Evolutionary conservation across 2,888 invertebrate genomes (phyloP).

Genomic region (Taphrorychus bicolor): DNA sequence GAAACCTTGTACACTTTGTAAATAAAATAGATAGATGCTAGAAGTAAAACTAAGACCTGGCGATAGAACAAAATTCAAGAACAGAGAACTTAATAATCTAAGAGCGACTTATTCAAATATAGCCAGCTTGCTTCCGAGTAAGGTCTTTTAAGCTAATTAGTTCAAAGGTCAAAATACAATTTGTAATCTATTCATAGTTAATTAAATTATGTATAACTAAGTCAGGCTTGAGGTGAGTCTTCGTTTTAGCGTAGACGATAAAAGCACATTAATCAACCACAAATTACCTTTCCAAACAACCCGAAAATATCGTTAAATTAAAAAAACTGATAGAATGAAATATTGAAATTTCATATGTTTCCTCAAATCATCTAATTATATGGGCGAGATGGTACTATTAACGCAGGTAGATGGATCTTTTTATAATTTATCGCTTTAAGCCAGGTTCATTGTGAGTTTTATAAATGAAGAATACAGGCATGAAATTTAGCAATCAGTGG

Average conservation of each 20-base stretch:
- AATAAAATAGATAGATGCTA: too few relatives aligned
- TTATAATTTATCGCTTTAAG: constrained; percentile 52
- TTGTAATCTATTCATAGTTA: too few relatives aligned
- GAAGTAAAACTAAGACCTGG: too few relatives aligned
- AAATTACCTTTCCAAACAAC: constrained; percentile 1
- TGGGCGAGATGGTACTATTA: constrained; percentile 52
- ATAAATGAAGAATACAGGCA: constrained; percentile 54
- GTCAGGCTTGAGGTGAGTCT: too few relatives aligned
- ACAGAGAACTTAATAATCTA: too few relatives aligned
- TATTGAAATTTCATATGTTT: constrained; percentile 43
- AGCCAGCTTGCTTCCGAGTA: too few relatives aligned
- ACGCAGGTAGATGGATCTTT: constrained; percentile 50
- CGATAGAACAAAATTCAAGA: too few relatives aligned
- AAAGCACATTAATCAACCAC: background rate
- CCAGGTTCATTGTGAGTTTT: constrained; percentile 53
- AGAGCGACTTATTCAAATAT: too few relatives aligned
- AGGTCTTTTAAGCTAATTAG: too few relatives aligned
- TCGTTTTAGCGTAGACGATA: background rate
- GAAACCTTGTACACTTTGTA: too few relatives aligned
- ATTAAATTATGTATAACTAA: too few relatives aligned
- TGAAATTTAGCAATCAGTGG: constrained; percentile 53
- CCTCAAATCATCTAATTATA: constrained; percentile 48
- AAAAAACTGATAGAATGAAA: constrained; percentile 36
- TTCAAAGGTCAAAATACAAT: too few relatives aligned
- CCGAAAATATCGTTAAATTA: constrained; percentile 3